These are phyloP conservation scores for Irena cyanogastra DNA, from an alignment of 2,113 vertebrate genomes.

Conservation along the genomic window DNA sequence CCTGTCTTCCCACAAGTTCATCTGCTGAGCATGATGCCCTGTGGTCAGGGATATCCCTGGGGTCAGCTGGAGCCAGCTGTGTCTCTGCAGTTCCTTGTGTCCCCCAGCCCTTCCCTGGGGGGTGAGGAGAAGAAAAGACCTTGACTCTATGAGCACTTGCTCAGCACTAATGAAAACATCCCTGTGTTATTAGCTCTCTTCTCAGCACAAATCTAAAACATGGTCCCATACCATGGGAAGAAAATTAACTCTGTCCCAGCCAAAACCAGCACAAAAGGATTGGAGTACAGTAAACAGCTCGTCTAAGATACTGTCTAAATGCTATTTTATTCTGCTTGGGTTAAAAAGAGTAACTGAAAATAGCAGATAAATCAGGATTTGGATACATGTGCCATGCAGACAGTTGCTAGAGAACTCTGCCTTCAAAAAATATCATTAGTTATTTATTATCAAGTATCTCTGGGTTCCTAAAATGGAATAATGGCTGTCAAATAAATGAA, in stretches of 20 bases:
- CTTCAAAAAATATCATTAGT: background rate
- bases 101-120: background rate
- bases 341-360: background rate
- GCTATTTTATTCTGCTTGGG: background rate
- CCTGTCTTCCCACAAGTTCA: background rate
- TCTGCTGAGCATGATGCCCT: background rate
- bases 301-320: background rate
- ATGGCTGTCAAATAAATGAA: background rate
- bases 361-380: background rate
- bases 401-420: background rate
- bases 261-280: background rate
- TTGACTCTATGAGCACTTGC: background rate
- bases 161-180: background rate
- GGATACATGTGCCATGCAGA: background rate
- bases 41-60: background rate
- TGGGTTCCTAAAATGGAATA: background rate
- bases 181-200: background rate
- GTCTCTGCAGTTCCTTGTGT: background rate
- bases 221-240: background rate
- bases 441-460: background rate
- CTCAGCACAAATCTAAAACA: background rate
- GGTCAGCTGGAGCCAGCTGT: background rate
- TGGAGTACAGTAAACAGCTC: background rate
- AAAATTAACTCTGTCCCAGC: background rate
- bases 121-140: background rate